Evolutionary conservation across 2,888 invertebrate species (phyloP), one percentile per base, ranked within the genome.

Genomic region (Hirudinaria manillensis): DNA sequence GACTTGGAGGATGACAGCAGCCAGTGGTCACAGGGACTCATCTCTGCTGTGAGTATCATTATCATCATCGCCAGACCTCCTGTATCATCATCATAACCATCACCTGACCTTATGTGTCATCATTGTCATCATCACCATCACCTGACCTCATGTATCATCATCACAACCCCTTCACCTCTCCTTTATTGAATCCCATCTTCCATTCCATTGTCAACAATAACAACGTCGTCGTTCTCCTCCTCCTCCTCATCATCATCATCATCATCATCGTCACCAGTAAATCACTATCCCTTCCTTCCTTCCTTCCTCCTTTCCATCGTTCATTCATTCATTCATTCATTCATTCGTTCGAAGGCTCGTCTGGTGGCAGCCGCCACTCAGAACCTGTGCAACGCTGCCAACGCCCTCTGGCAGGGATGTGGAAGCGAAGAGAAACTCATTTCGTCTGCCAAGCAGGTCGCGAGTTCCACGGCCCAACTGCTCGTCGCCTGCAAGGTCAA

Each of bases 401-500:
- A 99, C 84, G 93, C 95, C 71, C 88, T 99, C 81, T 97, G 99
- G 0, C 91, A 94, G 86, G 86, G 87, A 36, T 85, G 85, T 53
- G 85, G 85, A 66, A 85, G 85, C 21, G 98, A 99, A 86, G 98
- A 99, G 86, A 91, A 96, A 83, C 88, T 99, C 38, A 95, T 98
- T 79, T 94, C 96, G 0, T 92, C 96, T 27, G 98, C 98, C 3
- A 91, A 96, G 81, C 87, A 87, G 79, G 87, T 99, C 13, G 98
- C 99, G 7, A 92, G 94, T 72, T 94, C 94, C 0, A 99, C 99
- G 0, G 99, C 99, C 0, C 98, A 98, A 83, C 88, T 99, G 75
- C 86, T 99, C 74, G 96, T 99, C 68, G 98, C 99, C 0, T 99
- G 99, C 87, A 96, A 97, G 89, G 97, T 99, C 76, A 98, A 98